phyloP scores from a whole-genome alignment of 1,140 invertebrate genomes.

The Cydia fagiglandana region DNA sequence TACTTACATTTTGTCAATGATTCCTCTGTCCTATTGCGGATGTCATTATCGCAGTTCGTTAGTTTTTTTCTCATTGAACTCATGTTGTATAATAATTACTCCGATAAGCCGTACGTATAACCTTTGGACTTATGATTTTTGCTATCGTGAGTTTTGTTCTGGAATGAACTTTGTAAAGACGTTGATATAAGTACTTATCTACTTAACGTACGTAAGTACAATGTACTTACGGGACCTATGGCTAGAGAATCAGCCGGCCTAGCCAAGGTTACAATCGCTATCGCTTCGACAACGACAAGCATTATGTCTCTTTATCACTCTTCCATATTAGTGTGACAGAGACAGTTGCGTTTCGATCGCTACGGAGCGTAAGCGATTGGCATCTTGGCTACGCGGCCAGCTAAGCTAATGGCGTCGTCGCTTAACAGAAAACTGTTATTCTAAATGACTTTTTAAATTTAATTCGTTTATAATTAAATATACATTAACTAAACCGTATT shows the following conservation, averaged over 20 bases:
- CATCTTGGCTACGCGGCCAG: too few species aligned
- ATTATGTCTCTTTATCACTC: too few species aligned
- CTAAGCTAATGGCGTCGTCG: background rate
- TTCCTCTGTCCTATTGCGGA: background rate
- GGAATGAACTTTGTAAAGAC: slow-evolving; percentile 3
- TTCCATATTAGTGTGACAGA: too few species aligned
- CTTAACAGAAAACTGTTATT: background rate
- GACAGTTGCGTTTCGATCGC: too few species aligned
- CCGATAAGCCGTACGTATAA: background rate
- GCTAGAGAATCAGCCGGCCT: too few species aligned
- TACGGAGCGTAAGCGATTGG: too few species aligned
- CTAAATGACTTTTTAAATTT: background rate
- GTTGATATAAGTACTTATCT: background rate
- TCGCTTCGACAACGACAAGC: too few species aligned
- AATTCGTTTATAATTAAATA: background rate
- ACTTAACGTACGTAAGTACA: too few species aligned
- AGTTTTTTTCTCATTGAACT: background rate
- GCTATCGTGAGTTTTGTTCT: background rate
- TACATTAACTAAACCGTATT: background rate
- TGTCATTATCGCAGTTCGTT: background rate
- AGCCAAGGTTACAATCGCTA: too few species aligned
- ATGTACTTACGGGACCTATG: too few species aligned
- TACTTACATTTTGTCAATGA: background rate
- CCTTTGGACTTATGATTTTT: background rate
- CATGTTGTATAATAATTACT: background rate